Percentiles rank a stretch among this genome's conserved stretches.
phyloP scores from a whole-genome alignment of 2,113 vertebrate genomes.

The Ondatra zibethicus region DNA sequence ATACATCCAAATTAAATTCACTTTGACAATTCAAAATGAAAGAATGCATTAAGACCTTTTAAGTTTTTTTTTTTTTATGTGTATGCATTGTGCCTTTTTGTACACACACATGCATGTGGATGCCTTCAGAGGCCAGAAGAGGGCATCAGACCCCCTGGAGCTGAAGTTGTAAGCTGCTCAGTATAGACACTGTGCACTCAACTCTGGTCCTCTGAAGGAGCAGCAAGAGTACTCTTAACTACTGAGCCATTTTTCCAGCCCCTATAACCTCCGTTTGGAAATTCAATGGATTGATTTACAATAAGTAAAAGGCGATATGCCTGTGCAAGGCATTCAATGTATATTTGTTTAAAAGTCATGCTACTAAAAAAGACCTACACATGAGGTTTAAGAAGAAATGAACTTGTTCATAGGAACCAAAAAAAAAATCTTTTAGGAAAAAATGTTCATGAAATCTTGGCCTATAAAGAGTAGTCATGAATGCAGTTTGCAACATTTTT shows the following conservation, averaged over 20 bases:
- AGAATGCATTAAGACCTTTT: background rate
- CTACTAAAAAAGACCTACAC: background rate
- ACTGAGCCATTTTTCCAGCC: too few species aligned
- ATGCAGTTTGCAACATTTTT: background rate
- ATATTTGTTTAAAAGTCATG: background rate
- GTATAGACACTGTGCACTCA: background rate
- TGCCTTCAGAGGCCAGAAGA: background rate
- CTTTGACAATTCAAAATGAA: background rate
- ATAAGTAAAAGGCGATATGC: background rate
- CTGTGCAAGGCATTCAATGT: background rate
- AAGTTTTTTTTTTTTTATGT: background rate
- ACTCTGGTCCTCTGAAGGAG: background rate
- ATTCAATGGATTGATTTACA: background rate
- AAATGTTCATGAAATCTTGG: background rate
- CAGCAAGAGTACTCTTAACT: background rate
- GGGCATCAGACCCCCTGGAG: background rate
- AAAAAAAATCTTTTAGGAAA: background rate
- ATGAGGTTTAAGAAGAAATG: background rate
- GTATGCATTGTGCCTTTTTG: background rate
- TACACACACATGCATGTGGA: background rate
- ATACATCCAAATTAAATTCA: background rate
- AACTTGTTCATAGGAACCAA: background rate
- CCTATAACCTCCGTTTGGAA: background rate
- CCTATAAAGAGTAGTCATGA: background rate
- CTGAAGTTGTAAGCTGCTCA: background rate